Percentiles rank a stretch among this genome's conserved stretches.
phyloP scores from a whole-genome alignment of 2,888 invertebrate species.

The Trilocha varians region DNA sequence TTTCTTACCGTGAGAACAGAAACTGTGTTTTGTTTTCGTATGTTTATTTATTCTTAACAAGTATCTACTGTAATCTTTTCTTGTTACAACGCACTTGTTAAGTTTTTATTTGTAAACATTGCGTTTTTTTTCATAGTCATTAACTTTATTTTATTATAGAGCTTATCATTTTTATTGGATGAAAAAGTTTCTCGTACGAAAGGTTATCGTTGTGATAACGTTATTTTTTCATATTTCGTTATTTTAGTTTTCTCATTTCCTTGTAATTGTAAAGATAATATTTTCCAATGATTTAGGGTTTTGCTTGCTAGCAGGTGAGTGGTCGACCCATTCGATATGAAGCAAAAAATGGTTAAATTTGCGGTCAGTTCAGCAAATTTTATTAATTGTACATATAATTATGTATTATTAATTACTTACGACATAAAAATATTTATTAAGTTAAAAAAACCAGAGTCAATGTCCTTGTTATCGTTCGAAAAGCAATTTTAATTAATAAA shows the following conservation, averaged over 20 bases:
- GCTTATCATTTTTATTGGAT: not conserved
- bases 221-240: not conserved
- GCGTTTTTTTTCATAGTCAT: not conserved
- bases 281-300: not conserved
- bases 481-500: too few relatives aligned
- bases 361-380: not conserved
- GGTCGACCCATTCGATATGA: not conserved
- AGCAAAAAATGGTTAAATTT: not conserved
- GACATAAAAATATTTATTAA: too few relatives aligned
- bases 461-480: too few relatives aligned
- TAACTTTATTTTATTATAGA: not conserved
- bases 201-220: not conserved
- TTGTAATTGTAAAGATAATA: not conserved
- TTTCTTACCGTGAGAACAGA: not conserved
- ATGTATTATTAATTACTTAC: too few relatives aligned
- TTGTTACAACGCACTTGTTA: too few relatives aligned
- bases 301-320: too few relatives aligned
- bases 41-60: not conserved
- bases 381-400: not conserved
- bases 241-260: not conserved
- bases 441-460: too few relatives aligned
- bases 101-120: not conserved
- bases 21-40: not conserved
- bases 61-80: too few relatives aligned
- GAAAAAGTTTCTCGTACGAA: not conserved